Evolutionary conservation across 1,140 invertebrate species (phyloP).

Genomic region (Tyrophagus putrescentiae): DNA sequence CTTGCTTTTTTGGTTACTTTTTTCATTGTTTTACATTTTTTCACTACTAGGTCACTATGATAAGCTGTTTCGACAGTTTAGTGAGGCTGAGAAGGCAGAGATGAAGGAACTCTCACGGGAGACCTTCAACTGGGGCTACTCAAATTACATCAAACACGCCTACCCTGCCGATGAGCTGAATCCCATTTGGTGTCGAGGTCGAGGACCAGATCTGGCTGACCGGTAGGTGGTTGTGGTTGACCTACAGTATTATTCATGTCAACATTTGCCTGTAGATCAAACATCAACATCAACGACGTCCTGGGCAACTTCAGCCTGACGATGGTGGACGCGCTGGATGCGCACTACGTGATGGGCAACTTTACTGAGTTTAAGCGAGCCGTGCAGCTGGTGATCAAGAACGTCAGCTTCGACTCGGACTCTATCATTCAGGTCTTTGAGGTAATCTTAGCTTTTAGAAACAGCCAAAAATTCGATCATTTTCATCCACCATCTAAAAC

Average conservation of each 20-base stretch:
- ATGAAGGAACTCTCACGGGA: constrained; percentile 34
- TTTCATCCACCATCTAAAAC: too few species aligned
- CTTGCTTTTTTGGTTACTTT: too few species aligned
- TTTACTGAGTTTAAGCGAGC: constrained; percentile 45
- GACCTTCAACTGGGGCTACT: constrained; percentile 45
- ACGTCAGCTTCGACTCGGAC: constrained; percentile 48
- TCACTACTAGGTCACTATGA: constrained; percentile 27
- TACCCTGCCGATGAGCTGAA: constrained; percentile 45
- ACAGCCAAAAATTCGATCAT: too few species aligned
- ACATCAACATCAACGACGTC: constrained; percentile 58
- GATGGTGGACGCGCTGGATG: constrained; percentile 41
- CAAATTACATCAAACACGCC: constrained; percentile 44
- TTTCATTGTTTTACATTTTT: too few species aligned
- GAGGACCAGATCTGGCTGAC: constrained; percentile 46
- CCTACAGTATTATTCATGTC: neutral
- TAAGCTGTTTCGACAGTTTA: constrained; percentile 31
- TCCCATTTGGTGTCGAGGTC: constrained; percentile 42
- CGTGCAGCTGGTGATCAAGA: constrained; percentile 44
- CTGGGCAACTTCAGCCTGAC: constrained; percentile 48
- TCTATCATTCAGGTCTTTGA: constrained; percentile 54
- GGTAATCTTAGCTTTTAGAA: too few species aligned
- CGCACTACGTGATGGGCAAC: constrained; percentile 42
- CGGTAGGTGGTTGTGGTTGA: constrained; percentile 36
- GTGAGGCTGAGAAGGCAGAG: constrained; percentile 32
- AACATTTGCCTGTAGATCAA: constrained; percentile 36